Evolutionary conservation across 2,113 vertebrate genomes (phyloP), one percentile per base, ranked within the genome.

Genomic region (Cinclus cinclus): DNA sequence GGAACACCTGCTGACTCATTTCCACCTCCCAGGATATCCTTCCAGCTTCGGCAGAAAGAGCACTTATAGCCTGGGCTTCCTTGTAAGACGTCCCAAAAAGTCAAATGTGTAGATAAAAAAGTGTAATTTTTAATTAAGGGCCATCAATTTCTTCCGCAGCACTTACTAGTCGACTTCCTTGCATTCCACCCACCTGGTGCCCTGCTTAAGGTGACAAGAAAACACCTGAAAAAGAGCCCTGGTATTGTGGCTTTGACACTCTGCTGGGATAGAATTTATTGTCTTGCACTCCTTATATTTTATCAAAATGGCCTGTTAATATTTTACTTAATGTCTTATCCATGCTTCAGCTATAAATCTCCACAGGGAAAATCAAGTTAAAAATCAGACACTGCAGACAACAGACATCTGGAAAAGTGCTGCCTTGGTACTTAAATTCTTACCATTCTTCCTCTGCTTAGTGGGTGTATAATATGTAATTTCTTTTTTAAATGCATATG

Each of bases 191-290:
- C 30, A 24, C 18, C 39, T 70, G 47, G 35, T 19, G 80, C 4
- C 12, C 52, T 75, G 73, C 22, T 56, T 20, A 53, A 60, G 11
- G n/a, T 47, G 19, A 41, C 19, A 83, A 63, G 55, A 4, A 62
- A 85, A 27, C 2, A 15, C 19, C 27, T n/a, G 33, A 68, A 60
- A 71, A 81, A 71, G 19, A 25, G 31, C 12, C 13, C 33, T 0
- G 0, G 3, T 20, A 23, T 3, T 33, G 24, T 7, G 5, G n/a
- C 11, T 71, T 55, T 86, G 55, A 8, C 0, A 1, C 16, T 83
- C 14, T 75, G 23, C 30, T 6, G 5, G 15, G 15, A 41, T 52
- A 21, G 33, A 16, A 8, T 21, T 81, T 53, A 59, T 25, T 67
- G 16, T 74, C 39, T 69, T 53, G 21, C 41, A 42, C 10, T 55